These are phyloP conservation scores for Athripsodes cinereus DNA, from an alignment of 2,888 invertebrate species.

Conservation along the genomic window DNA sequence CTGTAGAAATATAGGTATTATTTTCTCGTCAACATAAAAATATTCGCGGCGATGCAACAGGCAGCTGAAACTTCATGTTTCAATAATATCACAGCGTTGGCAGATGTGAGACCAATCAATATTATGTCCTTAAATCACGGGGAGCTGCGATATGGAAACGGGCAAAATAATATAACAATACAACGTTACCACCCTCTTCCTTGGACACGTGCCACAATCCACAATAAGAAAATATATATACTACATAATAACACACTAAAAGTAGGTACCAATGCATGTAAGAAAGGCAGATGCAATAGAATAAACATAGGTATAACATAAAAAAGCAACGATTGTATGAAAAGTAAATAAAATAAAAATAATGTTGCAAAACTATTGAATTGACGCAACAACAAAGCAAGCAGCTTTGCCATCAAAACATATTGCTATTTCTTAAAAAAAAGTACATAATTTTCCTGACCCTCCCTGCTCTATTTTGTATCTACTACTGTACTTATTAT, in stretches of 20 bases:
- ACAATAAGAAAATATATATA: not conserved
- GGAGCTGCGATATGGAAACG: not conserved
- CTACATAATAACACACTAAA: no score
- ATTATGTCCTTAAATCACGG: slow-evolving; percentile 18
- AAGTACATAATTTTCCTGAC: no score
- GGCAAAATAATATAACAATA: slow-evolving; percentile 12
- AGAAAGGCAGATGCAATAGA: slow-evolving; percentile 23
- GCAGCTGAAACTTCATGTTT: slow-evolving; percentile 7
- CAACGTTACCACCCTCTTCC: slow-evolving; percentile 13
- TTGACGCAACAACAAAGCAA: no score
- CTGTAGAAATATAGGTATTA: no score
- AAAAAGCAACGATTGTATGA: slow-evolving; percentile 4
- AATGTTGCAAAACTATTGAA: slow-evolving; percentile 12
- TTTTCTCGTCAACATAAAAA: no score
- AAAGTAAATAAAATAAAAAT: slow-evolving; percentile 16
- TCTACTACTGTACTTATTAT: no score
- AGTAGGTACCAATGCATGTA: slow-evolving; percentile 9
- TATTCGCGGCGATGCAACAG: not conserved
- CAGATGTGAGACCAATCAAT: slow-evolving; percentile 21
- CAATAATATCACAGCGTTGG: slow-evolving; percentile 10
- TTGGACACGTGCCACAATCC: slow-evolving; percentile 8
- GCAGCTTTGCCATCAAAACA: no score
- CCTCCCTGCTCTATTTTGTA: no score
- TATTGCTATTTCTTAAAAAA: no score
- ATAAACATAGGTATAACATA: not conserved